phyloP scores from a whole-genome alignment of 2,888 invertebrate species.

The Gastracanthus pulcherrimus region DNA sequence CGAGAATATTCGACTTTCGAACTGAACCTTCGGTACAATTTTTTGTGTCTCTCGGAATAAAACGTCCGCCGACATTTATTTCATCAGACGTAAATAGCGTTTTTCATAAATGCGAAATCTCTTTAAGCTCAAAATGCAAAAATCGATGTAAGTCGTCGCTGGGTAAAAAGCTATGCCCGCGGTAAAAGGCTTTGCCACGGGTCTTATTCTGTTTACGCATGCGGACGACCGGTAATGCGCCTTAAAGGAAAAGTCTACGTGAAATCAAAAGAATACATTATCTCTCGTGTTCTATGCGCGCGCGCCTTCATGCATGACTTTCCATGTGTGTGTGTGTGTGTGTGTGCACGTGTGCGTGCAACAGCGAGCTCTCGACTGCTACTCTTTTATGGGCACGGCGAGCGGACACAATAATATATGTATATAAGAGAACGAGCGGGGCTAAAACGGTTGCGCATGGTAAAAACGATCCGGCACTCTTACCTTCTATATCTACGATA shows the following conservation, averaged over 20 bases:
- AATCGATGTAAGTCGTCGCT: neutral
- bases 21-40: neutral
- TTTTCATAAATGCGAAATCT: neutral
- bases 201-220: too few species aligned
- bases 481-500: neutral
- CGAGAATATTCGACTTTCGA: neutral
- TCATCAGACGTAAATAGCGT: neutral
- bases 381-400: neutral
- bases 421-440: too few species aligned
- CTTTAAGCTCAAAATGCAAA: neutral
- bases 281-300: neutral
- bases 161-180: neutral
- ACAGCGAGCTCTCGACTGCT: too few species aligned
- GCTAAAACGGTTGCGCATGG: neutral
- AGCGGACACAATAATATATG: neutral
- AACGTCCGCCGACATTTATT: too few species aligned
- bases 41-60: neutral
- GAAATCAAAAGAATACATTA: slow-evolving; percentile 45
- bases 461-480: neutral
- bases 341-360: neutral
- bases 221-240: neutral
- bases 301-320: neutral
- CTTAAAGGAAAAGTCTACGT: neutral
- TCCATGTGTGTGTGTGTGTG: too few species aligned
- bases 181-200: too few species aligned